phyloP scores from a whole-genome alignment of 2,797 vertebrate species.

The Gadopsis marmoratus region DNA sequence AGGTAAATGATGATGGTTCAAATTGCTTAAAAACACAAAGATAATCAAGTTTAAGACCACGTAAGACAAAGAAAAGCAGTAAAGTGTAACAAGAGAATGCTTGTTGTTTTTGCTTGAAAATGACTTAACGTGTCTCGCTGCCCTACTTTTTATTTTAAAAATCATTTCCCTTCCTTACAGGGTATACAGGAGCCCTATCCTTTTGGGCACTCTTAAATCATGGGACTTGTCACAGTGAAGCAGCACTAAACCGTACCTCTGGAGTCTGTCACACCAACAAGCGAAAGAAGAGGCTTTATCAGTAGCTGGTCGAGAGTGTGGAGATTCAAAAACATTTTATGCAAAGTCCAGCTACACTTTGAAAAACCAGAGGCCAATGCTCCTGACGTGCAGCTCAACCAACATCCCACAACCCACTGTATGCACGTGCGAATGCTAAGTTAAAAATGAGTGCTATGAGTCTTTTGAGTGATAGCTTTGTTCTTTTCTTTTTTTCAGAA shows the following conservation, averaged over 20 bases:
- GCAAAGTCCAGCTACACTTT: slow-evolving; percentile 82
- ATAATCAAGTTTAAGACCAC: not conserved
- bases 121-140: not conserved
- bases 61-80: not conserved
- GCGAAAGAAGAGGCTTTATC: slow-evolving; percentile 65
- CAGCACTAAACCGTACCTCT: slow-evolving; percentile 76
- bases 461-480: slow-evolving; percentile 81
- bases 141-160: not conserved
- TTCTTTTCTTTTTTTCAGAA: slow-evolving; percentile 63
- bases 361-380: slow-evolving; percentile 76
- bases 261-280: slow-evolving; percentile 76
- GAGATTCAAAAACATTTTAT: slow-evolving; percentile 80
- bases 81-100: not conserved
- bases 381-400: slow-evolving; percentile 81
- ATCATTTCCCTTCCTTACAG: slow-evolving; percentile 79
- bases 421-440: slow-evolving; percentile 95
- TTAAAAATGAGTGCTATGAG: slow-evolving; percentile 90
- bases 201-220: slow-evolving; percentile 95
- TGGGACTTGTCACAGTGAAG: slow-evolving; percentile 86
- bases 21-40: not conserved
- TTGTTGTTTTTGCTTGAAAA: not conserved
- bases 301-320: slow-evolving; percentile 61
- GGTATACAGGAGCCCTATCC: slow-evolving; percentile 97
- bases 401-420: slow-evolving; percentile 86
- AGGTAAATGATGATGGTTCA: not conserved